A percentile compares a stretch with the other conserved stretches of the same genome.
Conservation (phyloP, 2,888 invertebrate species). For the Phania funesta region DNA sequence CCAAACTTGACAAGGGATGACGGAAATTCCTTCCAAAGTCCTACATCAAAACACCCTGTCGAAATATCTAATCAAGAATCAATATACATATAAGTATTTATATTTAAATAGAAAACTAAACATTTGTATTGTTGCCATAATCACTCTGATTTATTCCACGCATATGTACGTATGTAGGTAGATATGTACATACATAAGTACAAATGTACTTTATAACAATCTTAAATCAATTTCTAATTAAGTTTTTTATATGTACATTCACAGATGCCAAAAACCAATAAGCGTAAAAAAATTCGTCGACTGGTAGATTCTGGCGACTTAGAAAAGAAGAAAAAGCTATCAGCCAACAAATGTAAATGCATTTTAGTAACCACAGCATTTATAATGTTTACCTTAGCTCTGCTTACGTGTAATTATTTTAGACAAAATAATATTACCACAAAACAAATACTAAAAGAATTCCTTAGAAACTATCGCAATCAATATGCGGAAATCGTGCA, state of each 20-base stretch:
- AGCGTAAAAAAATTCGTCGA: slow-evolving; percentile 64
- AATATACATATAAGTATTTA: too few relatives aligned
- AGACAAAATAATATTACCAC: slow-evolving; percentile 54
- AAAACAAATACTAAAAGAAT: slow-evolving; percentile 55
- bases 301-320: slow-evolving; percentile 31
- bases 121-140: too few relatives aligned
- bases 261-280: slow-evolving; percentile 45
- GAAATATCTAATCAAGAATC: too few relatives aligned
- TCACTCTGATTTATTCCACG: too few relatives aligned
- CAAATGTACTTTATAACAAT: not conserved
- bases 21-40: too few relatives aligned
- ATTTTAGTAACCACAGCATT: slow-evolving; percentile 38
- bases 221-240: not conserved
- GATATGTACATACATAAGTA: too few relatives aligned
- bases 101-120: too few relatives aligned
- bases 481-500: slow-evolving; percentile 75
- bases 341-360: slow-evolving; percentile 45
- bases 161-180: too few relatives aligned
- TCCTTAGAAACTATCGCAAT: slow-evolving; percentile 68
- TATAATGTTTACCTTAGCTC: slow-evolving; percentile 30
- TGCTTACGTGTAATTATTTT: slow-evolving; percentile 56
- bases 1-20: too few relatives aligned
- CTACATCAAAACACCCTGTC: too few relatives aligned
- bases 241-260: too few relatives aligned
- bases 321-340: not conserved